Evolutionary conservation across 2,113 vertebrate species (phyloP).

Genomic region (Gymnorhina tibicen): DNA sequence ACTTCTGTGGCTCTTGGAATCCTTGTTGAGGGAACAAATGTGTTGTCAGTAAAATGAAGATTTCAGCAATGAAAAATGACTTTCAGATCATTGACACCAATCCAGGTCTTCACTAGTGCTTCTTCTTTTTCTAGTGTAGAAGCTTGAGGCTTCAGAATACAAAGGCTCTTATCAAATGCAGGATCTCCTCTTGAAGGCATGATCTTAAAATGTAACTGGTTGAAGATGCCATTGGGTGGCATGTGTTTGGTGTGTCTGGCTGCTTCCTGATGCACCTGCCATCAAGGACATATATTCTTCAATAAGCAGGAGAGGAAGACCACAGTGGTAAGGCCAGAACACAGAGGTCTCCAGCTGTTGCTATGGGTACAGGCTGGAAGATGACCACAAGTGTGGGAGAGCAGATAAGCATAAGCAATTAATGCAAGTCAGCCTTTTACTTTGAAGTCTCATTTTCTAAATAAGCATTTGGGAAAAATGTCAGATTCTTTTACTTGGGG

Average conservation of each 20-base stretch:
- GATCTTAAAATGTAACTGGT: background rate
- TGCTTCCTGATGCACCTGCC: background rate
- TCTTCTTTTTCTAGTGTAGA: background rate
- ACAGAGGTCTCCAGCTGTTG: background rate
- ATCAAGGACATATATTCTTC: background rate
- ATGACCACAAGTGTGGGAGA: background rate
- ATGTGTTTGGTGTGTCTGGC: background rate
- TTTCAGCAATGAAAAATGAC: background rate
- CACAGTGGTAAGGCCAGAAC: background rate
- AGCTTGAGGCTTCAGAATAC: background rate
- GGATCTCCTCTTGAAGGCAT: background rate
- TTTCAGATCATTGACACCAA: accelerated
- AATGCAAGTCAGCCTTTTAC: background rate
- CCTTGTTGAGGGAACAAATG: background rate
- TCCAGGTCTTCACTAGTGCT: background rate
- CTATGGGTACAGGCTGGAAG: background rate
- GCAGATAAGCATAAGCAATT: background rate
- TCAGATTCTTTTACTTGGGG: background rate
- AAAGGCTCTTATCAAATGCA: background rate
- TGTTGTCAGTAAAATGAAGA: background rate
- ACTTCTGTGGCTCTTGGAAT: background rate
- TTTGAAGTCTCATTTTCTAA: background rate
- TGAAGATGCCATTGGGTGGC: slow-evolving; percentile 58
- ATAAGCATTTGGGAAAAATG: background rate
- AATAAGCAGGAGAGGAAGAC: background rate